Percentiles rank a stretch among this genome's conserved stretches.
phyloP scores from a whole-genome alignment of 2,888 invertebrate species.

The Spatulosminthurus flaviceps region DNA sequence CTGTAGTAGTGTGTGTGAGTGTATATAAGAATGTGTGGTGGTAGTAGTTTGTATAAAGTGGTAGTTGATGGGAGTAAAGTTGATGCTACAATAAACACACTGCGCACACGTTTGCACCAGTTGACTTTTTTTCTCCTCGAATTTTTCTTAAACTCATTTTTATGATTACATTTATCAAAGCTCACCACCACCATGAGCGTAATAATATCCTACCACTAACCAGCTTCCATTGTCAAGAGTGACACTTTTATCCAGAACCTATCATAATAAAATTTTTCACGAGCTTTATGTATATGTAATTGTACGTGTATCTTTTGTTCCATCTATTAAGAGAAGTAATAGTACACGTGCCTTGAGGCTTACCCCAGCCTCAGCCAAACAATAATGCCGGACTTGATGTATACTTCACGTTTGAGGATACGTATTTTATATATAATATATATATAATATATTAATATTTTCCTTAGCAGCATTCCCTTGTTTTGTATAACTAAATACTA shows the following conservation, averaged over 20 bases:
- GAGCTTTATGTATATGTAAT: not conserved
- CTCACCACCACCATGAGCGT: not conserved
- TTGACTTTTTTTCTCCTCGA: not conserved
- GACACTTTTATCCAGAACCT: not conserved
- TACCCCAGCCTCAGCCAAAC: not conserved
- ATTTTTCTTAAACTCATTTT: constrained; percentile 7
- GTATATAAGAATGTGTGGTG: no score
- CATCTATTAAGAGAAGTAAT: not conserved
- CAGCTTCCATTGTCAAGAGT: not conserved
- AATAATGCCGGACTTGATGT: constrained; percentile 2
- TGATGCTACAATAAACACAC: not conserved
- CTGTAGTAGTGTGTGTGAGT: no score
- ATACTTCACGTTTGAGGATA: no score
- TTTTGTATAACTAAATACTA: no score
- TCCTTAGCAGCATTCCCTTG: no score
- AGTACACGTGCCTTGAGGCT: not conserved
- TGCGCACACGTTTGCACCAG: constrained; percentile 6
- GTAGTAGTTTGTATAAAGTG: no score
- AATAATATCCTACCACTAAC: constrained; percentile 4
- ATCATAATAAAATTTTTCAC: not conserved
- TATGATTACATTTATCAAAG: not conserved
- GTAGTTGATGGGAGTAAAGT: no score
- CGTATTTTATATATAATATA: no score
- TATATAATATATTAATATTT: no score
- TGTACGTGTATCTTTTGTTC: no score